Percentiles rank a stretch among this genome's conserved stretches.
These are phyloP conservation scores for Dasypolia templi DNA, from an alignment of 2,888 invertebrate genomes.

Conservation along the genomic window DNA sequence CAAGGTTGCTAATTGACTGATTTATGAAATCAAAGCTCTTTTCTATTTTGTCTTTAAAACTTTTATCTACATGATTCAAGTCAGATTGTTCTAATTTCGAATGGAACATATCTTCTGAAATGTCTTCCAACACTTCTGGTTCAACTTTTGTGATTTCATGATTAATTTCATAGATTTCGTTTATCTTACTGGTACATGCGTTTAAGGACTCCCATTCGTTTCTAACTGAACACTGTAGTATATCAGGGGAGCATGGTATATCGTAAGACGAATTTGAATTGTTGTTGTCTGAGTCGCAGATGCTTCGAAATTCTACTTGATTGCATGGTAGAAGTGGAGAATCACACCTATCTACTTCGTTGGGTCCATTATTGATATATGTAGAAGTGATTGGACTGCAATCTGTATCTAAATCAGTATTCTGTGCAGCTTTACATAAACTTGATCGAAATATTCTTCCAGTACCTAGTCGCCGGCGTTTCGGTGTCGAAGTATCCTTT, in stretches of 20 bases:
- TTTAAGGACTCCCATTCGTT: slow-evolving; percentile 78
- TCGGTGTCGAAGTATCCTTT: slow-evolving; percentile 81
- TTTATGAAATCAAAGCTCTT: slow-evolving; percentile 89
- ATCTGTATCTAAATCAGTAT: slow-evolving; percentile 58
- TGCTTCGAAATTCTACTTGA: slow-evolving; percentile 81
- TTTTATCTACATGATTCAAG: slow-evolving; percentile 66
- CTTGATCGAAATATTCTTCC: slow-evolving; percentile 71
- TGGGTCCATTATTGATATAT: slow-evolving; percentile 49
- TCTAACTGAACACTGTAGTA: slow-evolving; percentile 70
- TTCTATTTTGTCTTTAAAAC: slow-evolving; percentile 68
- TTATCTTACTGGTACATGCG: slow-evolving; percentile 68
- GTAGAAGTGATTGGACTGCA: slow-evolving; percentile 72
- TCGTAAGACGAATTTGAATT: slow-evolving; percentile 73
- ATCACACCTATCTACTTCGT: slow-evolving; percentile 72
- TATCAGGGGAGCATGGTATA: slow-evolving; percentile 78
- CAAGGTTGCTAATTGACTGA: slow-evolving; percentile 86
- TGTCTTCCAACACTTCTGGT: slow-evolving; percentile 73
- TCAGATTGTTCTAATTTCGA: slow-evolving; percentile 77
- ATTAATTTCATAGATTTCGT: slow-evolving; percentile 57
- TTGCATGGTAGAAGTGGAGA: slow-evolving; percentile 86
- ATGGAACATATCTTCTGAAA: slow-evolving; percentile 82
- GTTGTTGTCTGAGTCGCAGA: slow-evolving; percentile 78
- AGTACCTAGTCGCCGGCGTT: slow-evolving; percentile 81
- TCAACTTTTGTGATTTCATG: slow-evolving; percentile 24
- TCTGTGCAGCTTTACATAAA: slow-evolving; percentile 53